phyloP scores from a whole-genome alignment of 1,140 invertebrate genomes.

The Drosophila micromelanica region DNA sequence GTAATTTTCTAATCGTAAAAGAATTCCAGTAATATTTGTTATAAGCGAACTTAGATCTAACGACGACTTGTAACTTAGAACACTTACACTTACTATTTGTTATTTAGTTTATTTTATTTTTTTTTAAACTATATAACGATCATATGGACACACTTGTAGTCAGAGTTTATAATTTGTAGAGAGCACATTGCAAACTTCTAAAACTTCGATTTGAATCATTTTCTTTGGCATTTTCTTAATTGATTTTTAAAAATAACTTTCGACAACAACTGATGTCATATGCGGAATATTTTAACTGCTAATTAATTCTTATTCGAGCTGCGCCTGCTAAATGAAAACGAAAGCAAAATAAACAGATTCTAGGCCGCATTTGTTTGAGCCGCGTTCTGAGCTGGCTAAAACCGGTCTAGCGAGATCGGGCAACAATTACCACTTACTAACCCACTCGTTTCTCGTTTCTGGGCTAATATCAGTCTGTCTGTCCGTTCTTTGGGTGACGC shows the following conservation, averaged over 20 bases:
- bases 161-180: too few species aligned
- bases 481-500: slow-evolving; percentile 22
- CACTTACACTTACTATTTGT: too few species aligned
- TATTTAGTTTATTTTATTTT: too few species aligned
- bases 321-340: slow-evolving; percentile 56
- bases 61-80: too few species aligned
- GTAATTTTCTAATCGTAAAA: too few species aligned
- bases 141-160: too few species aligned
- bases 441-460: slow-evolving; percentile 41
- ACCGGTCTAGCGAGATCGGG: slow-evolving; percentile 60
- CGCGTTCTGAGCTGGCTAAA: slow-evolving; percentile 27
- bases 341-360: slow-evolving; percentile 17
- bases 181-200: too few species aligned
- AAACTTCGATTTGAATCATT: background rate
- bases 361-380: slow-evolving; percentile 34
- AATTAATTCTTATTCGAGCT: slow-evolving; percentile 43
- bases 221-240: slow-evolving; percentile 13
- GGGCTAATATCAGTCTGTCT: slow-evolving; percentile 14
- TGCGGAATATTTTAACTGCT: slow-evolving; percentile 41
- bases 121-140: too few species aligned
- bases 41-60: too few species aligned
- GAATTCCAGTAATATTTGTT: too few species aligned
- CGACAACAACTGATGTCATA: slow-evolving; percentile 37
- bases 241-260: slow-evolving; percentile 15
- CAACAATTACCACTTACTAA: slow-evolving; percentile 51